Evolutionary conservation across 2,113 vertebrate genomes (phyloP).

Genomic region (Aplodontia rufa): DNA sequence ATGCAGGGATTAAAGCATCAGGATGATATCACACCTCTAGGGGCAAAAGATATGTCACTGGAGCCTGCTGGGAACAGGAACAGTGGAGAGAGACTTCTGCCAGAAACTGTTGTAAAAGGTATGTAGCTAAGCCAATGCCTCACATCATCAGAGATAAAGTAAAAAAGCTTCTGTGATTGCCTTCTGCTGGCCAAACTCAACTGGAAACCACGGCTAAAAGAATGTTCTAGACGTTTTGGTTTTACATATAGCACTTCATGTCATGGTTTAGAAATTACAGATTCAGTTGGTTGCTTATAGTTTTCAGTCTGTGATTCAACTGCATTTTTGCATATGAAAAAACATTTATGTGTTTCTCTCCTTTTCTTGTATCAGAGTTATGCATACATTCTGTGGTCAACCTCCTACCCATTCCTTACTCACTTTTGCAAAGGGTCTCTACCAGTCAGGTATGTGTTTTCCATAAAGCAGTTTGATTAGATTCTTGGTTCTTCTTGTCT

Average conservation of each 20-base stretch:
- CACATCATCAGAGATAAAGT: not conserved
- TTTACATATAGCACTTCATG: not conserved
- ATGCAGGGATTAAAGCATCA: accelerated
- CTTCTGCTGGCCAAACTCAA: not conserved
- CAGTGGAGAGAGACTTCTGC: too few relatives aligned
- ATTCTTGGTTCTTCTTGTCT: not conserved
- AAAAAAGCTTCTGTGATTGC: not conserved
- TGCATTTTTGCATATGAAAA: not conserved
- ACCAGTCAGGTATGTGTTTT: not conserved
- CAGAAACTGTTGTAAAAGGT: not conserved
- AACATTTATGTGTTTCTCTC: not conserved
- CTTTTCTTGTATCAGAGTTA: not conserved
- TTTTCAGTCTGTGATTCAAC: not conserved
- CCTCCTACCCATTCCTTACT: not conserved
- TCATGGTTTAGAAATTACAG: not conserved
- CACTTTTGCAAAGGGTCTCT: not conserved
- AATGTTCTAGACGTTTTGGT: not conserved
- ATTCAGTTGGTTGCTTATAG: not conserved
- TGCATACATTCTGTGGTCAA: not conserved
- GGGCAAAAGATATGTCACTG: not conserved
- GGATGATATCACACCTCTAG: accelerated
- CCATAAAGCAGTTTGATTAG: not conserved
- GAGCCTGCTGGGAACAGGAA: not conserved
- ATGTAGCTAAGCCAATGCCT: too few relatives aligned
- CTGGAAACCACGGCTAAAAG: not conserved